These are phyloP conservation scores for Amblyornis subalaris DNA, from an alignment of 2,113 vertebrate genomes.

Conservation along the genomic window DNA sequence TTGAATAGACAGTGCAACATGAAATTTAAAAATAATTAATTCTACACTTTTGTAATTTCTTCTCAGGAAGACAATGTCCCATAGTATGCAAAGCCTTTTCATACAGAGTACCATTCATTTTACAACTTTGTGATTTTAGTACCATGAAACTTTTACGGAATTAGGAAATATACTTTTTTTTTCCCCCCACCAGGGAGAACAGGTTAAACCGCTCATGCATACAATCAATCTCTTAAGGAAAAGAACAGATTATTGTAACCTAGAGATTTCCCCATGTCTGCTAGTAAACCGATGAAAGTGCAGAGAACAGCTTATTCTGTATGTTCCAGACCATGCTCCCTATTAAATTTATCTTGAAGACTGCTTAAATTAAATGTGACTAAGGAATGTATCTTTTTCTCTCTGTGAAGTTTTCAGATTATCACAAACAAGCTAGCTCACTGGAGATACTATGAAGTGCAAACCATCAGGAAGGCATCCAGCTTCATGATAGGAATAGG, in stretches of 20 bases:
- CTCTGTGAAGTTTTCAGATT: constrained; percentile 17
- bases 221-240: neutral
- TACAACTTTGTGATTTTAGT: neutral
- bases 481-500: constrained; percentile 24
- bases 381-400: neutral
- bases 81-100: neutral
- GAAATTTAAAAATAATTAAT: neutral
- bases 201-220: neutral
- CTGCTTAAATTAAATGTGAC: constrained; percentile 16
- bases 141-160: neutral
- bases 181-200: neutral
- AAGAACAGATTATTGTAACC: neutral
- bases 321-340: neutral
- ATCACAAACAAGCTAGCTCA: neutral
- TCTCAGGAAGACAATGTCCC: neutral
- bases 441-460: neutral
- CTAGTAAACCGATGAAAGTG: neutral
- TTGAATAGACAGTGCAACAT: neutral
- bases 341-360: neutral
- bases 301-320: neutral
- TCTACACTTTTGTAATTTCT: neutral
- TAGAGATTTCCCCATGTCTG: neutral
- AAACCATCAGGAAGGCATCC: constrained; percentile 44
- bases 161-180: neutral
- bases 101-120: neutral